Percentiles rank a stretch among this genome's conserved stretches.
Evolutionary conservation across 2,113 vertebrate genomes (phyloP).

Genomic region (Crypturellus undulatus): DNA sequence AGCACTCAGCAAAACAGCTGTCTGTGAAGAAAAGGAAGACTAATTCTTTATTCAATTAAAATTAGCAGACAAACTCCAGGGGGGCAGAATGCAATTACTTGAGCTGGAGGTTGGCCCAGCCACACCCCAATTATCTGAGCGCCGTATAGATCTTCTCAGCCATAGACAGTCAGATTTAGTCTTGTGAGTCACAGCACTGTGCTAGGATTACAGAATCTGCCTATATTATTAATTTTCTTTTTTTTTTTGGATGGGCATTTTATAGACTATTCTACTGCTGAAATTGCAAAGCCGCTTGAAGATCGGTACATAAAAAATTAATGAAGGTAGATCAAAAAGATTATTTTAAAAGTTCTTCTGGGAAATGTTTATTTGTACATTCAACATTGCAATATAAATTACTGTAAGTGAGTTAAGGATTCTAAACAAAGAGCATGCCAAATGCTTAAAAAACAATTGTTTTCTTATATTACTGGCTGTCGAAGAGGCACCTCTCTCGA

Average conservation of each 20-base stretch:
- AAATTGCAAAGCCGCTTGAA: slow-evolving; percentile 53
- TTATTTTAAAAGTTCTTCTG: slow-evolving; percentile 56
- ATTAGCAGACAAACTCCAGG: not conserved
- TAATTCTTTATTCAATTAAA: not conserved
- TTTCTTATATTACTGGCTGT: not conserved
- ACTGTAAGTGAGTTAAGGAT: slow-evolving; percentile 38
- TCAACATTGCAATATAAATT: slow-evolving; percentile 49
- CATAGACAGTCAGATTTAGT: not conserved
- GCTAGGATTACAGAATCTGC: not conserved
- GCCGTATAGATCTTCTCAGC: not conserved
- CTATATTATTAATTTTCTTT: not conserved
- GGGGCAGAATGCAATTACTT: not conserved
- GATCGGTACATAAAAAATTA: slow-evolving; percentile 56
- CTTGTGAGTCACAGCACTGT: not conserved
- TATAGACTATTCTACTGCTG: slow-evolving; percentile 10
- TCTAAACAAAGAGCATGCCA: slow-evolving; percentile 35
- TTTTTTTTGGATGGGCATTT: not conserved
- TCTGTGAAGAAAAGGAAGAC: not conserved
- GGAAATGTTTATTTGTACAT: slow-evolving; percentile 29
- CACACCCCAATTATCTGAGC: not conserved
- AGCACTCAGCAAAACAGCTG: not conserved
- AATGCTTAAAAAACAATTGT: not conserved
- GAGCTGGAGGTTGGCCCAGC: not conserved
- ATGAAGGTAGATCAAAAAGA: slow-evolving; percentile 59
- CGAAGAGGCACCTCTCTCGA: not conserved